Percentiles rank a stretch among this genome's conserved stretches.
Evolutionary conservation across 2,888 invertebrate genomes (phyloP).

Genomic region (Hemaris fuciformis): DNA sequence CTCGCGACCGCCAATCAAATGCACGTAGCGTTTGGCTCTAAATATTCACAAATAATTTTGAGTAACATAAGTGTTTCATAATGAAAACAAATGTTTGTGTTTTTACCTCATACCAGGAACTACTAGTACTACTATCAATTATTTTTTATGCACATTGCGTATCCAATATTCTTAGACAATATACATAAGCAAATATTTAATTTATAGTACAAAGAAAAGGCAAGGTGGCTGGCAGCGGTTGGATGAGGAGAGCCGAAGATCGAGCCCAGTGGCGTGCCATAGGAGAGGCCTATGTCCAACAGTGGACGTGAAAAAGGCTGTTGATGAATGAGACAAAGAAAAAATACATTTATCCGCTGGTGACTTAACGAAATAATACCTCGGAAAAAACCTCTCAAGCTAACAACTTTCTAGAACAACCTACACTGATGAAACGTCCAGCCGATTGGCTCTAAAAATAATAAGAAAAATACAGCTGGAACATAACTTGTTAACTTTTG

Average conservation of each 20-base stretch:
- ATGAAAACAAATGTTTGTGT: neutral
- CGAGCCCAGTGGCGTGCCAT: no score
- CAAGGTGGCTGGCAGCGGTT: no score
- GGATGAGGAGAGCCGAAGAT: no score
- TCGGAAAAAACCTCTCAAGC: neutral
- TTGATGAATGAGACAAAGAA: neutral
- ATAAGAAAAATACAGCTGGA: slow-evolving; percentile 29
- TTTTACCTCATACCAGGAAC: no score
- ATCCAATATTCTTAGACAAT: no score
- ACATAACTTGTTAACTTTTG: slow-evolving; percentile 36
- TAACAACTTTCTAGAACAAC: neutral
- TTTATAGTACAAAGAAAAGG: no score
- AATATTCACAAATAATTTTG: neutral
- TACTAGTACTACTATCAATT: no score
- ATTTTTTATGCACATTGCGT: no score
- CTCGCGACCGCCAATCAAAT: slow-evolving; percentile 34
- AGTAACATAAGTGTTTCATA: neutral
- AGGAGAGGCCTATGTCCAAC: no score
- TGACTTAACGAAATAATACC: neutral
- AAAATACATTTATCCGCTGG: no score
- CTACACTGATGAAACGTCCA: slow-evolving; percentile 18
- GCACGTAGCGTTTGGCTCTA: slow-evolving; percentile 22
- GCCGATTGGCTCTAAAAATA: slow-evolving; percentile 33
- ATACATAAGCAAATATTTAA: no score
- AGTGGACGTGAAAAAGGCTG: no score